A percentile compares a stretch with the other conserved stretches of the same genome.
Evolutionary conservation across 2,888 invertebrate species (phyloP).

Genomic region (Plusia festucae): DNA sequence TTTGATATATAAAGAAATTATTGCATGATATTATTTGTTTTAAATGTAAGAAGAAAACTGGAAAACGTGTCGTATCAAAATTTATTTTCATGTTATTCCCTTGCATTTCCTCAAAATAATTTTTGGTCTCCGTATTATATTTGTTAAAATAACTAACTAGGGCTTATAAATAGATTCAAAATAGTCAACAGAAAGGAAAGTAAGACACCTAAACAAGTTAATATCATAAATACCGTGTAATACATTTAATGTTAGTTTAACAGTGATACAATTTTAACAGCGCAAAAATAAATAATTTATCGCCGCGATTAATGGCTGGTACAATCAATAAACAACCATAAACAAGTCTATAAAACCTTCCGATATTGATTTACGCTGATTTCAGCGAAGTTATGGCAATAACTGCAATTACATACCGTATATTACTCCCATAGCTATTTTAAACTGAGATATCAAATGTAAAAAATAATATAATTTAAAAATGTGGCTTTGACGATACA

Average conservation of each 20-base stretch:
- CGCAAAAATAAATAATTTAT: constrained; percentile 52
- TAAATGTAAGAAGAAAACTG: too few relatives aligned
- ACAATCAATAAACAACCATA: constrained; percentile 43
- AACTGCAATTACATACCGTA: constrained; percentile 20
- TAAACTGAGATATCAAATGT: background rate
- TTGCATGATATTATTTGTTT: too few relatives aligned
- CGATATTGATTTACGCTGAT: constrained; percentile 50
- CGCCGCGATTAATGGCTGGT: constrained; percentile 36
- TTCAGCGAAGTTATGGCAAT: constrained; percentile 52
- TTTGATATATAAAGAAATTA: too few relatives aligned
- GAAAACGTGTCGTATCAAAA: too few relatives aligned
- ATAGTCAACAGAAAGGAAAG: constrained; percentile 24
- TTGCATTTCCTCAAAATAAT: too few relatives aligned
- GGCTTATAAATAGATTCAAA: too few relatives aligned
- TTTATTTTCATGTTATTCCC: too few relatives aligned
- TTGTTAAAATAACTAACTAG: too few relatives aligned
- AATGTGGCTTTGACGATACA: background rate
- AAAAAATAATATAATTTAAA: background rate
- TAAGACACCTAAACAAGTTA: constrained; percentile 15
- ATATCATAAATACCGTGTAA: constrained; percentile 28
- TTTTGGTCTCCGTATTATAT: too few relatives aligned
- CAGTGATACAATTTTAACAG: constrained; percentile 40
- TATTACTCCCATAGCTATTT: constrained; percentile 10
- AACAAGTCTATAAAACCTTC: constrained; percentile 47
- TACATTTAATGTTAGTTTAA: constrained; percentile 29